phyloP scores from a whole-genome alignment of 2,797 vertebrate species.

The Gadopsis marmoratus region DNA sequence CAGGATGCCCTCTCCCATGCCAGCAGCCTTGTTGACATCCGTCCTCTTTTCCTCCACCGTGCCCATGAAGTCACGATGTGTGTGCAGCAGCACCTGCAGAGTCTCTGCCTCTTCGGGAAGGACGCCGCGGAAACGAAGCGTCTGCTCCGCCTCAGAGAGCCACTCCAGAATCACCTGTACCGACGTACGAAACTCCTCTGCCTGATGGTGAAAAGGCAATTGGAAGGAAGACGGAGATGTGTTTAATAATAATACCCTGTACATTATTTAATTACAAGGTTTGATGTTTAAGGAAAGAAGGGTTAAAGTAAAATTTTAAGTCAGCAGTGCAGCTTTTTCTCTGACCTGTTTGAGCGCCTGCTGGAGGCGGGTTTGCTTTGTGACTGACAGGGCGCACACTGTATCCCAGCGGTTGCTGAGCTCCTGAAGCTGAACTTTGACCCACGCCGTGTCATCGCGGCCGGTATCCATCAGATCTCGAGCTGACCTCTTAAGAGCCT shows the following conservation, averaged over 20 bases:
- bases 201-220: conserved; percentile 79
- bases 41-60: conserved; percentile 95
- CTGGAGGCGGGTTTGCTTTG: conserved; percentile 95
- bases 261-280: neutral
- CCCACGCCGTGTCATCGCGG: conserved; percentile 96
- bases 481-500: conserved; percentile 95
- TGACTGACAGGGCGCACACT: conserved; percentile 95
- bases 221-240: neutral
- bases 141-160: conserved; percentile 98
- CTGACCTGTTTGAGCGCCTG: conserved; percentile 95
- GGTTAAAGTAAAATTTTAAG: too few species aligned
- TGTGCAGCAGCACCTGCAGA: conserved; percentile 91
- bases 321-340: neutral
- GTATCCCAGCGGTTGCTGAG: conserved; percentile 98
- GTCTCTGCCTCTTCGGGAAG: conserved; percentile 96
- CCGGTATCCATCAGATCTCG: conserved; percentile 97
- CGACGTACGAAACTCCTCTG: conserved; percentile 94
- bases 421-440: conserved; percentile 97
- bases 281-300: neutral
- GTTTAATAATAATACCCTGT: neutral
- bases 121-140: conserved; percentile 95
- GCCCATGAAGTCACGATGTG: conserved; percentile 96
- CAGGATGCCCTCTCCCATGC: conserved; percentile 95
- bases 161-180: conserved; percentile 96
- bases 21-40: conserved; percentile 91